Evolutionary conservation across 2,113 vertebrate genomes (phyloP).

Genomic region (Egretta garzetta): DNA sequence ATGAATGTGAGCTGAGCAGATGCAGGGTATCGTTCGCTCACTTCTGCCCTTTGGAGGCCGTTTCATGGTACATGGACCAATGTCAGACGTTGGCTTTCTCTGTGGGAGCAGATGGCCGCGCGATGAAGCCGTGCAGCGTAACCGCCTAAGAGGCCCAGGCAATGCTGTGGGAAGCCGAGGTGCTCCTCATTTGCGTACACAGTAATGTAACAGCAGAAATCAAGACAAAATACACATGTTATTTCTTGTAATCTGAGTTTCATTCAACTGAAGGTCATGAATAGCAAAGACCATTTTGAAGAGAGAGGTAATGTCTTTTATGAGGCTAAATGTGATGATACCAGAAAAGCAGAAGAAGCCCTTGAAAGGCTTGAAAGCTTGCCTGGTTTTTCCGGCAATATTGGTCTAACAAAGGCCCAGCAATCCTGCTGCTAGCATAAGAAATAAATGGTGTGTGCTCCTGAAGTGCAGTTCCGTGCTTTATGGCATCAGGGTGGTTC

Average conservation of each 20-base stretch:
- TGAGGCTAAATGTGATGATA: neutral
- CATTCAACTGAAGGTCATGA: neutral
- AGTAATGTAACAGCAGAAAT: neutral
- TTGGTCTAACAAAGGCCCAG: neutral
- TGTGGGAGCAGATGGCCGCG: neutral
- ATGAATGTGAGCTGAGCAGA: constrained; percentile 10
- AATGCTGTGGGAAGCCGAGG: neutral
- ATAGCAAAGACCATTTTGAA: neutral
- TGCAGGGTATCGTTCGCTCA: neutral
- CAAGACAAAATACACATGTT: neutral
- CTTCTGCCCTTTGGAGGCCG: neutral
- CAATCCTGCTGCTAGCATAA: neutral
- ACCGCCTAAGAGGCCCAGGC: neutral
- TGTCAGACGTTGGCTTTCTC: neutral
- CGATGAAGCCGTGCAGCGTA: neutral
- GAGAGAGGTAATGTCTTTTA: neutral
- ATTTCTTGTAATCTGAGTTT: neutral
- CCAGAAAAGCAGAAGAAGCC: neutral
- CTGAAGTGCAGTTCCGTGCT: neutral
- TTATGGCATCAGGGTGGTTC: neutral
- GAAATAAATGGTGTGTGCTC: neutral
- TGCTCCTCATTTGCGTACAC: neutral
- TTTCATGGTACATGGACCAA: neutral
- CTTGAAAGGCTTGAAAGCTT: neutral
- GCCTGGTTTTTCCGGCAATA: neutral